phyloP scores from a whole-genome alignment of 2,888 invertebrate species.

The Pollenia griseotomentosa region DNA sequence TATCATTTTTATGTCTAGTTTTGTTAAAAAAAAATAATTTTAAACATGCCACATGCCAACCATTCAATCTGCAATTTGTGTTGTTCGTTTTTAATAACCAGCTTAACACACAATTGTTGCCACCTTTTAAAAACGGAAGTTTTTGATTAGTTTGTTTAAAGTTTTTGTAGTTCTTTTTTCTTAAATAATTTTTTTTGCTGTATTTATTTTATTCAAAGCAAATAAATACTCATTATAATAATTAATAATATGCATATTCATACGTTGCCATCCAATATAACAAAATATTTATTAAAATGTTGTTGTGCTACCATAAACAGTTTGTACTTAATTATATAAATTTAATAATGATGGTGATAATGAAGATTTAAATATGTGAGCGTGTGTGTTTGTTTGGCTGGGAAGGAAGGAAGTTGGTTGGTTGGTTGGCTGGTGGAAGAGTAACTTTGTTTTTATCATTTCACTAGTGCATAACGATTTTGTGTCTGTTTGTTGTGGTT shows the following conservation, averaged over 20 bases:
- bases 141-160: background rate
- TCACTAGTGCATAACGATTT: constrained; percentile 67
- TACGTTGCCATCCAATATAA: background rate
- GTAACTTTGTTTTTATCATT: constrained; percentile 60
- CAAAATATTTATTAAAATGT: constrained; percentile 28
- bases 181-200: background rate
- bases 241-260: constrained; percentile 40
- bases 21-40: background rate
- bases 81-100: background rate
- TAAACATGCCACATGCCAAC: constrained; percentile 27
- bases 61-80: background rate
- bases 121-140: constrained; percentile 62
- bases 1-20: background rate
- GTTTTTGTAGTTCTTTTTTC: background rate
- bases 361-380: background rate
- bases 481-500: constrained; percentile 5
- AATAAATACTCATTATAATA: constrained; percentile 34
- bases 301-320: constrained; percentile 38
- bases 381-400: constrained; percentile 21
- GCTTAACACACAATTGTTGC: constrained; percentile 20
- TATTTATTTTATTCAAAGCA: background rate
- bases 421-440: constrained; percentile 46
- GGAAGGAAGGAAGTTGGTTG: constrained; percentile 51
- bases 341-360: constrained; percentile 11
- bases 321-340: constrained; percentile 23